Evolutionary conservation across 1,140 invertebrate species (phyloP).

Genomic region (Pogonognathellus flavescens): DNA sequence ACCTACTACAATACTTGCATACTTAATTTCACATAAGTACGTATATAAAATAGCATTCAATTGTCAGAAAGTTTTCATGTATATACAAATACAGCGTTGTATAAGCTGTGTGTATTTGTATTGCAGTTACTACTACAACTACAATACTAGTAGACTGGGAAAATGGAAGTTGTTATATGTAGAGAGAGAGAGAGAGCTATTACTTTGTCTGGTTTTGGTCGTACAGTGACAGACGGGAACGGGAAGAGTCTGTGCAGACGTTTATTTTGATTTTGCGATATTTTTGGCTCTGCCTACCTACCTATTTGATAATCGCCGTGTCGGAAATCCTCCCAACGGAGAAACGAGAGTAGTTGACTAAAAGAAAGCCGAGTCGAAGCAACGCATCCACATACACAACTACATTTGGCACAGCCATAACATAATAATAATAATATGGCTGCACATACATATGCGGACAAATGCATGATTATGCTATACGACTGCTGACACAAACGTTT

Average conservation of each 20-base stretch:
- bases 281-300: constrained; percentile 24
- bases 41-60: too few species aligned
- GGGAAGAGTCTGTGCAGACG: constrained; percentile 45
- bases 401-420: too few species aligned
- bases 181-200: not conserved
- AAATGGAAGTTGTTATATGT: not conserved
- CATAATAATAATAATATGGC: too few species aligned
- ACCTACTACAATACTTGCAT: too few species aligned
- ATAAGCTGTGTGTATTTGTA: too few species aligned
- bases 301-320: not conserved
- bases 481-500: not conserved
- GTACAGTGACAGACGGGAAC: constrained; percentile 4
- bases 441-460: not conserved
- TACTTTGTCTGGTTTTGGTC: constrained; percentile 15
- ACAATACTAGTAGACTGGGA: too few species aligned
- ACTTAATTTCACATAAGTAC: too few species aligned
- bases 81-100: too few species aligned
- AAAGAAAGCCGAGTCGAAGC: not conserved
- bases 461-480: not conserved
- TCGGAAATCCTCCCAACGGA: not conserved
- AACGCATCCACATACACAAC: too few species aligned
- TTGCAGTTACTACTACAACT: too few species aligned
- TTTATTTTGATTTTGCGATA: constrained; percentile 49
- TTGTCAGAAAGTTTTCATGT: not conserved
- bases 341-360: not conserved